Conservation (phyloP, 2,888 invertebrate species). For the Tipula vernalis region DNA sequence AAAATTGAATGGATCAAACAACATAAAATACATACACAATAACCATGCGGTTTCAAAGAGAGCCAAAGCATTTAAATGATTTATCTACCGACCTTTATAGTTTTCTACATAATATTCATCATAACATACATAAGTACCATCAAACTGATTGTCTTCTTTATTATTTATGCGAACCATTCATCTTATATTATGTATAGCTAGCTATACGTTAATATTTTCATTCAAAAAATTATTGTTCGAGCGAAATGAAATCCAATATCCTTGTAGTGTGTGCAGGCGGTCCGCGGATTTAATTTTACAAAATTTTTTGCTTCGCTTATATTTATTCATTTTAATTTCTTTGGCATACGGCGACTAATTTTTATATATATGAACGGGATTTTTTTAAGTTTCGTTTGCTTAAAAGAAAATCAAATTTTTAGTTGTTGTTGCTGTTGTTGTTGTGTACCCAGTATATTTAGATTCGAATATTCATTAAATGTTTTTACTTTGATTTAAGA, state of each 20-base stretch:
- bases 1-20: not conserved
- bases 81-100: not conserved
- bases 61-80: not conserved
- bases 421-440: not conserved
- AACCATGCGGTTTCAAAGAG: not conserved
- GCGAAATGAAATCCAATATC: not conserved
- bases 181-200: not conserved
- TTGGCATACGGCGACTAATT: constrained; percentile 4
- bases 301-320: not conserved
- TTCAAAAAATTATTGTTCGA: not conserved
- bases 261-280: not conserved
- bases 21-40: not conserved
- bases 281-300: not conserved
- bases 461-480: not conserved
- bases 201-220: not conserved
- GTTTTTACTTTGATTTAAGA: not conserved
- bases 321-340: not conserved
- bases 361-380: not conserved
- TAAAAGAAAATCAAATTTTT: not conserved
- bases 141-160: not conserved
- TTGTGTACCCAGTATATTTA: not conserved
- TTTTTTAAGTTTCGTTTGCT: not conserved
- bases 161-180: not conserved
- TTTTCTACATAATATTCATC: not conserved
- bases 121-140: not conserved